Percentiles rank a stretch among this genome's conserved stretches.
Conservation (phyloP, 2,888 invertebrate genomes). For the Oligia latruncula region DNA sequence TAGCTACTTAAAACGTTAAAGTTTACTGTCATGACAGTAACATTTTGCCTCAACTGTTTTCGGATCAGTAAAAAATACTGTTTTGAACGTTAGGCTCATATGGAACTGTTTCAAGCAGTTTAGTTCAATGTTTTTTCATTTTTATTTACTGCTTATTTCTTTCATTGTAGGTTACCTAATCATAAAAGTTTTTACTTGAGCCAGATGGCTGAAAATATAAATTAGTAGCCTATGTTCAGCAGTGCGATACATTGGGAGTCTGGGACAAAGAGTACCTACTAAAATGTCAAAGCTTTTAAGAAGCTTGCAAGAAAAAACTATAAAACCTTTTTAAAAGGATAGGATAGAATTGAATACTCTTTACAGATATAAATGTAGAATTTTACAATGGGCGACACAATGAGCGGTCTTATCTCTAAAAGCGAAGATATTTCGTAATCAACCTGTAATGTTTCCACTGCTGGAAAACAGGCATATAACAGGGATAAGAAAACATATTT, state of each 20-base stretch:
- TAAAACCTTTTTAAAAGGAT: background rate
- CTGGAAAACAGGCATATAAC: no score
- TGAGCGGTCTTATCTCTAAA: background rate
- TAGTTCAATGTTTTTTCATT: no score
- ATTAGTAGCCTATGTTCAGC: background rate
- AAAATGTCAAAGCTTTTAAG: conserved; percentile 14
- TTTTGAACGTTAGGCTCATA: no score
- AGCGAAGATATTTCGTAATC: background rate
- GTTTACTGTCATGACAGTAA: no score
- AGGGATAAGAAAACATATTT: background rate
- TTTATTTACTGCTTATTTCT: no score
- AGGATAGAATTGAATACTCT: background rate
- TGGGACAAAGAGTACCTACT: background rate
- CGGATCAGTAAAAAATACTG: no score
- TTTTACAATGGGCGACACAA: background rate
- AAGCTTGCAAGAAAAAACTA: background rate
- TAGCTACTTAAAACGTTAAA: no score
- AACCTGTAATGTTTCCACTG: no score
- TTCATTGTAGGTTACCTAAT: conserved; percentile 7
- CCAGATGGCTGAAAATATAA: conserved; percentile 10
- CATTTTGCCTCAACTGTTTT: no score
- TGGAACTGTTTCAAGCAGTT: no score
- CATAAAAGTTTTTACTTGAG: conserved; percentile 26
- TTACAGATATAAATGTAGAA: background rate
- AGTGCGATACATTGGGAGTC: background rate